Conservation (phyloP, 2,113 vertebrate genomes). For the Uropsilus gracilis region DNA sequence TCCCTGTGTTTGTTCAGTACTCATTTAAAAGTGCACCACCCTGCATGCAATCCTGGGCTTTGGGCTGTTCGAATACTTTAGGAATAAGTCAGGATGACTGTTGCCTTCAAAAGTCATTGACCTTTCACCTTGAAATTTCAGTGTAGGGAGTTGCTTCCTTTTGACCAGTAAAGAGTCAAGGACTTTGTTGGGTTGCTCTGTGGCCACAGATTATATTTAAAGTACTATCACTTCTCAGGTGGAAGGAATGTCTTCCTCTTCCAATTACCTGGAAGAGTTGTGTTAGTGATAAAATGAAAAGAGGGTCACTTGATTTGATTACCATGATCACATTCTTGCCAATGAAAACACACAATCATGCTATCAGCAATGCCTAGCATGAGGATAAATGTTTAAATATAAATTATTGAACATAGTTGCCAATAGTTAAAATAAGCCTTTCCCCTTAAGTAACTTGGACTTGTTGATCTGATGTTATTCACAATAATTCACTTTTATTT, state of each 20-base stretch:
- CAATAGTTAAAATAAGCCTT: slow-evolving; percentile 64
- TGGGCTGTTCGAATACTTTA: slow-evolving; percentile 26
- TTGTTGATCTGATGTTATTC: slow-evolving; percentile 36
- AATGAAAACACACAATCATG: not conserved
- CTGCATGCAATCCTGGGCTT: not conserved
- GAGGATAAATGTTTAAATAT: slow-evolving; percentile 35
- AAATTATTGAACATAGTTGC: slow-evolving; percentile 15
- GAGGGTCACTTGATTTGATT: slow-evolving; percentile 34
- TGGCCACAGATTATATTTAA: slow-evolving; percentile 45
- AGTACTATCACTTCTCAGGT: slow-evolving; percentile 49
- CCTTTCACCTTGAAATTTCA: slow-evolving; percentile 71
- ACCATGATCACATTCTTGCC: not conserved
- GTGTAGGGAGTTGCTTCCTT: slow-evolving; percentile 80
- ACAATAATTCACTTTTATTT: slow-evolving; percentile 50
- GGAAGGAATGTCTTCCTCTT: slow-evolving; percentile 82
- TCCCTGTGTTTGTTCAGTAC: slow-evolving; percentile 81
- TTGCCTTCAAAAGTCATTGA: slow-evolving; percentile 54
- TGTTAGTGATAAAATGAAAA: slow-evolving; percentile 8
- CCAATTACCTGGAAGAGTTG: slow-evolving; percentile 63
- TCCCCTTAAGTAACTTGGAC: not conserved
- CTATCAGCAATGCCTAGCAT: not conserved
- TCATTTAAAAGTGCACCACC: slow-evolving; percentile 74
- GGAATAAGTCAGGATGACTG: slow-evolving; percentile 9
- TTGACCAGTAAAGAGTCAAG: not conserved
- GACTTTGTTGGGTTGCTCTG: slow-evolving; percentile 4